Evolutionary conservation across 2,797 vertebrate species (phyloP), one percentile per base, ranked within the genome.

Genomic region (Manis crassicaudata): DNA sequence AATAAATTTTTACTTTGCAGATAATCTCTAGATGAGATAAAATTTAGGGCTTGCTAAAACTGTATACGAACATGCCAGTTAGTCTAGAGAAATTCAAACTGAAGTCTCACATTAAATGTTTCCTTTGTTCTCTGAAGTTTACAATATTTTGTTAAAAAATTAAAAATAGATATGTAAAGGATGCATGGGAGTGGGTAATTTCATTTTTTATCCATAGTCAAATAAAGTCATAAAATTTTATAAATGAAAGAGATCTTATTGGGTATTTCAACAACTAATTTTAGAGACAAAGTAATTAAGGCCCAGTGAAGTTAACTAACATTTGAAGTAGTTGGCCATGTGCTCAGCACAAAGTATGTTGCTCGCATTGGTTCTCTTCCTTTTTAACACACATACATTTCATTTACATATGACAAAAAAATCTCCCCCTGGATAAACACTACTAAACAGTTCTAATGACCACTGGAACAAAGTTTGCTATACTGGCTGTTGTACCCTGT

Each of bases 11-110:
- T 68, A 92, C 7, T 70, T 83, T 95, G 11, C 46, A 83, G 29
- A 93, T 88, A 90, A 93, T 60, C 27, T 81, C 5, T 37, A 77
- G 10, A 58, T 82, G 29, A 62, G 21, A 81, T 87, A 85, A 90
- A 90, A 67, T 63, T 63, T 73, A 83, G 9, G 76, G 83, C 43
- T 92, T 95, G 2, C 23, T 80, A 72, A 83, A 92, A 50, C 12
- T 87, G 20, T n/a, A 0, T 76, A 87, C 63, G 18, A 82, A 62
- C 27, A 80, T 65, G 40, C 5, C 9, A 75, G 67, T 72, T 89
- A 67, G 81, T 77, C 14, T 37, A 21, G 54, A 6, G 6, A 62
- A 96, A 93, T 63, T 81, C 7, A 85, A 85, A 90, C 12, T 32
- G 63, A 63, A 50, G 12, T 63, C n/a, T 90, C 50, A 63, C 65